Conservation (phyloP, 2,888 invertebrate species). For the Synergus laeviventris region DNA sequence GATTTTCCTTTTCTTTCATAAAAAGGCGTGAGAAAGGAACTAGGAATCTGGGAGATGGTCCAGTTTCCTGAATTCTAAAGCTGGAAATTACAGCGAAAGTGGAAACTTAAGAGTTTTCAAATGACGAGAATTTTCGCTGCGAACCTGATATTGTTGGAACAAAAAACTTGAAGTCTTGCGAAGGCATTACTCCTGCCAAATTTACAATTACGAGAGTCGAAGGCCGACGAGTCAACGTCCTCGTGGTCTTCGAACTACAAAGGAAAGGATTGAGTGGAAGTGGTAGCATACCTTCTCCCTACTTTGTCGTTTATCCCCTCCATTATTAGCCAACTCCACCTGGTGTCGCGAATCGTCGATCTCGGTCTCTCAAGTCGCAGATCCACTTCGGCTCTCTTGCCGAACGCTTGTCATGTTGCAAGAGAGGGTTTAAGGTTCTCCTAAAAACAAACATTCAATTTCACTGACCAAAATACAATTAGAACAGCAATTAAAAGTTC, state of each 20-base stretch:
- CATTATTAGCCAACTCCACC: constrained; percentile 51
- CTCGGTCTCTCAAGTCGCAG: constrained; percentile 62
- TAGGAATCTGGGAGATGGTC: not conserved
- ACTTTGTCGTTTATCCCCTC: constrained; percentile 52
- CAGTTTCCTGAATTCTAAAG: not conserved
- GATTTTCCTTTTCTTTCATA: not conserved
- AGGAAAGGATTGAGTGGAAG: constrained; percentile 53
- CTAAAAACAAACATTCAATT: not conserved
- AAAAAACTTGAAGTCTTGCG: constrained; percentile 15
- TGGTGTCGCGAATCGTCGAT: constrained; percentile 61
- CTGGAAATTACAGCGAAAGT: not conserved
- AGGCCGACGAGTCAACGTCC: constrained; percentile 71
- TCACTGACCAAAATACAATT: not conserved
- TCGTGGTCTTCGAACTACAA: constrained; percentile 64
- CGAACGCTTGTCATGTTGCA: constrained; percentile 47
- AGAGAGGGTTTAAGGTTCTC: not conserved
- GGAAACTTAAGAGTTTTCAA: not conserved
- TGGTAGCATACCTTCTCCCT: constrained; percentile 50
- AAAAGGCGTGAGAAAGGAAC: not conserved
- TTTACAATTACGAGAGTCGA: constrained; percentile 57
- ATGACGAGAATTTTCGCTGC: constrained; percentile 3
- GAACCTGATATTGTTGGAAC: constrained; percentile 4
- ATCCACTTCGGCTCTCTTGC: constrained; percentile 61
- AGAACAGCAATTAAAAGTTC: too few species aligned
- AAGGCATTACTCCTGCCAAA: constrained; percentile 49